Evolutionary conservation across 2,797 vertebrate genomes (phyloP), one percentile per base, ranked within the genome.

Genomic region (Leptatherina wallacei): DNA sequence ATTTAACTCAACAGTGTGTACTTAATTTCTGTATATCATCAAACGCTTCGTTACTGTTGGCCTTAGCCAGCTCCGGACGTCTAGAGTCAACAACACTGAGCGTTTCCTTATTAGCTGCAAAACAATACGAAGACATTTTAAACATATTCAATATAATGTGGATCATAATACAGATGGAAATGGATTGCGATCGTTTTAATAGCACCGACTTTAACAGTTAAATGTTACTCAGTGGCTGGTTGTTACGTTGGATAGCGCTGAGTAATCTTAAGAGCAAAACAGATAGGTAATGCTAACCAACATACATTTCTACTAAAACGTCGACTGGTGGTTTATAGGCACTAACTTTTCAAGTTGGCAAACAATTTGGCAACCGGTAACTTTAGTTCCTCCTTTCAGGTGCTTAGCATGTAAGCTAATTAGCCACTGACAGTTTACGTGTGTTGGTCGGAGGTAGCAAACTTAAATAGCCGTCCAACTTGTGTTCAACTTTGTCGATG

Each of bases 361-460:
- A 65, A 51, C 38, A 20, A 4, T 32, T 71, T 30, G 18, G 52
- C 57, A 52, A 47, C 20, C 42, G 52, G 52, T 52, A 22, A 64
- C 56, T 54, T 54, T 80, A 89, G 88, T 91, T 92, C 88, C 89
- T 86, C 84, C 73, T 89, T 91, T 61, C 29, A 69, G 20, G 32
- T 75, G 52, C 69, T 80, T 87, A 86, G 88, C 87, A 75, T 52
- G 18, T 27, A 68, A 79, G 89, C 91, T 91, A 90, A 91, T 78
- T 83, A 85, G 90, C 90, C 13, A 4, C 51, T 14, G 63, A 47
- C 66, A 63, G 75, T 81, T 66, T 75, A 73, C 76, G 61, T 75
- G 67, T 66, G 54, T 65, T 58, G 75, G 70, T 67, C 70, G 24
- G 72, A 81, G 75, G 69, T 85, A 82, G 79, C 84, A 7, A 84